Percentiles rank a stretch among this genome's conserved stretches.
phyloP scores from a whole-genome alignment of 2,113 vertebrate species.

The Panthera leo region DNA sequence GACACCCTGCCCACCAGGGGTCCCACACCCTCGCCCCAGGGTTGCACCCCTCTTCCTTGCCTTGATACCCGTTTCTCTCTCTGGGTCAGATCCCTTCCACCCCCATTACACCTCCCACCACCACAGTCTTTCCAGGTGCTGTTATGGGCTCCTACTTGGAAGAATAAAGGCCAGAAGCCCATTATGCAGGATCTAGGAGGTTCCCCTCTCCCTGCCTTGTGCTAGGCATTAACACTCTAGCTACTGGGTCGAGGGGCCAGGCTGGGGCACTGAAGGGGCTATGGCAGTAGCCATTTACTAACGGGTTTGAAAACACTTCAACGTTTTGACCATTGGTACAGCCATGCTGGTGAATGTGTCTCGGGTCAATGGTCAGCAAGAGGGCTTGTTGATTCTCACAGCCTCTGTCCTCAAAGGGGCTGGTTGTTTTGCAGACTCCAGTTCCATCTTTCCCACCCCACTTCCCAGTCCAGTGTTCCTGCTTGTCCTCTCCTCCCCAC shows the following conservation, averaged over 20 bases:
- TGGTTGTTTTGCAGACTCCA: neutral
- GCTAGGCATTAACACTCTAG: neutral
- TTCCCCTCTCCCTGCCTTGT: neutral
- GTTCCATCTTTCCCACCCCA: neutral
- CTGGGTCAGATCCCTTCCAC: neutral
- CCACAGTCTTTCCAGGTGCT: neutral
- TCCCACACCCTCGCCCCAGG: neutral
- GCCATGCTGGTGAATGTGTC: neutral
- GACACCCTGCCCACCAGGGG: accelerated
- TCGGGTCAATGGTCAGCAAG: neutral
- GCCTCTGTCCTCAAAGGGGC: neutral
- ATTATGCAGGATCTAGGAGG: neutral
- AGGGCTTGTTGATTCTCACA: neutral
- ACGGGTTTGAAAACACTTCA: neutral
- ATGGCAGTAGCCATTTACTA: neutral
- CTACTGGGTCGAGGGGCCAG: neutral
- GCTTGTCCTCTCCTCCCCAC: neutral
- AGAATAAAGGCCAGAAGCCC: neutral
- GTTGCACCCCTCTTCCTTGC: neutral
- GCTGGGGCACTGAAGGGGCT: neutral
- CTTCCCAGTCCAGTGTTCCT: neutral
- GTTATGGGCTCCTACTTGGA: neutral
- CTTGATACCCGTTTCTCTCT: neutral
- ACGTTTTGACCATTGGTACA: neutral
- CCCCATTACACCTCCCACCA: neutral